Evolutionary conservation across 2,113 vertebrate species (phyloP).

Genomic region (Cyprinodon brontotheroides): DNA sequence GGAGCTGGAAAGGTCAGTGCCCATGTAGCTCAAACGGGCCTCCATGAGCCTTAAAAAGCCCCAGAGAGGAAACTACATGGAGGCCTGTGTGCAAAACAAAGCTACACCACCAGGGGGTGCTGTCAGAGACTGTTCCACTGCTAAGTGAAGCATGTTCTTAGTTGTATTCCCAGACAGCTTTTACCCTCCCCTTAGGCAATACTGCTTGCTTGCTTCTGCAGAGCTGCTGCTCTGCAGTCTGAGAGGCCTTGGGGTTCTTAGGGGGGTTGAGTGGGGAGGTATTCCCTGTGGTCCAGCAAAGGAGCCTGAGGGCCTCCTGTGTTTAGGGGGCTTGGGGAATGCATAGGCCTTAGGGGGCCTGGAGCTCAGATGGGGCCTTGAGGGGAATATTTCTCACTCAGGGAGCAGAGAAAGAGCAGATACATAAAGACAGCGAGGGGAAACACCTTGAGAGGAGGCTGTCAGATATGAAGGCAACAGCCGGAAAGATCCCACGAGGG

Average conservation of each 20-base stretch:
- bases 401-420: conserved; percentile 67
- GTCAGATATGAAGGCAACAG: conserved; percentile 65
- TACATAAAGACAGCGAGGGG: conserved; percentile 59
- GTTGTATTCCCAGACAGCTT: conserved; percentile 74
- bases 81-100: conserved; percentile 49
- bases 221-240: conserved; percentile 72
- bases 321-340: conserved; percentile 73
- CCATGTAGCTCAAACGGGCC: conserved; percentile 60
- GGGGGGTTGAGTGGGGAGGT: conserved; percentile 47
- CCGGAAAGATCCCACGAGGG: conserved; percentile 62
- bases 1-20: conserved; percentile 69
- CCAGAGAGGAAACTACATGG: conserved; percentile 62
- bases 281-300: conserved; percentile 72
- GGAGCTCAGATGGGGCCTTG: conserved; percentile 79
- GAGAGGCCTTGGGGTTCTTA: conserved; percentile 73
- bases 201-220: conserved; percentile 50
- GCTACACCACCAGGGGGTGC: conserved; percentile 71
- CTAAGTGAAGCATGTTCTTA: conserved; percentile 66
- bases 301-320: conserved; percentile 72
- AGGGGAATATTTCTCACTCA: conserved; percentile 71
- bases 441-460: conserved; percentile 78
- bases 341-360: conserved; percentile 73
- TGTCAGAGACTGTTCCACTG: conserved; percentile 51
- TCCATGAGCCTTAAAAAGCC: conserved; percentile 57
- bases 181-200: conserved; percentile 55